Conservation (phyloP, 2,113 vertebrate genomes). For the Baryphthengus martii region DNA sequence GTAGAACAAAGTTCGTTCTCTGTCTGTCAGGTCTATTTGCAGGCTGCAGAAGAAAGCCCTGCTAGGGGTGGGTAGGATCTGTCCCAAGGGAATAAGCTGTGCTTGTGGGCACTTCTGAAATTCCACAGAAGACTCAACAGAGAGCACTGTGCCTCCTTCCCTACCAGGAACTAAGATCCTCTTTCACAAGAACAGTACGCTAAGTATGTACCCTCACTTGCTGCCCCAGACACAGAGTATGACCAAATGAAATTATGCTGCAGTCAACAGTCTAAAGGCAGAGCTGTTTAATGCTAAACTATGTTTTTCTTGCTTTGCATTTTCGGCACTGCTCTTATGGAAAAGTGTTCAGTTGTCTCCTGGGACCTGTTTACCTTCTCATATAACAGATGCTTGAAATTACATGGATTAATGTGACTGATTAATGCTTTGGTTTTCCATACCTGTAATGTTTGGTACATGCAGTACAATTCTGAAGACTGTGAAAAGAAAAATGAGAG, state of each 20-base stretch:
- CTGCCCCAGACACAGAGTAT: neutral
- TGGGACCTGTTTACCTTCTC: neutral
- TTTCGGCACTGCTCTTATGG: neutral
- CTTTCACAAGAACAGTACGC: neutral
- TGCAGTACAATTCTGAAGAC: neutral
- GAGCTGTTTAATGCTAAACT: neutral
- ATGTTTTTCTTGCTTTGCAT: neutral
- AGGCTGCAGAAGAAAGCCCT: neutral
- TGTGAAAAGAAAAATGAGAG: neutral
- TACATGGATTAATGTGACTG: neutral
- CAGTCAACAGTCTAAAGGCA: neutral
- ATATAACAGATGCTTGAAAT: neutral
- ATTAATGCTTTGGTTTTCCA: neutral
- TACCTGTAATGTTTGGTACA: neutral
- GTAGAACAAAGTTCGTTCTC: neutral
- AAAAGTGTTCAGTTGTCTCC: neutral
- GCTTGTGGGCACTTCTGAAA: neutral
- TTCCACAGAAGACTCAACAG: neutral
- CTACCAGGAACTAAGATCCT: neutral
- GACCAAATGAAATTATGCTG: neutral
- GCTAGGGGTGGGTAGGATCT: neutral
- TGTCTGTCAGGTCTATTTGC: neutral
- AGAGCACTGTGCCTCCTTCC: neutral
- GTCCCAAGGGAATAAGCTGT: neutral
- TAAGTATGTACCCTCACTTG: neutral